A percentile compares a stretch with the other conserved stretches of the same genome.
phyloP scores from a whole-genome alignment of 2,888 invertebrate genomes.

The Panorpa germanica region DNA sequence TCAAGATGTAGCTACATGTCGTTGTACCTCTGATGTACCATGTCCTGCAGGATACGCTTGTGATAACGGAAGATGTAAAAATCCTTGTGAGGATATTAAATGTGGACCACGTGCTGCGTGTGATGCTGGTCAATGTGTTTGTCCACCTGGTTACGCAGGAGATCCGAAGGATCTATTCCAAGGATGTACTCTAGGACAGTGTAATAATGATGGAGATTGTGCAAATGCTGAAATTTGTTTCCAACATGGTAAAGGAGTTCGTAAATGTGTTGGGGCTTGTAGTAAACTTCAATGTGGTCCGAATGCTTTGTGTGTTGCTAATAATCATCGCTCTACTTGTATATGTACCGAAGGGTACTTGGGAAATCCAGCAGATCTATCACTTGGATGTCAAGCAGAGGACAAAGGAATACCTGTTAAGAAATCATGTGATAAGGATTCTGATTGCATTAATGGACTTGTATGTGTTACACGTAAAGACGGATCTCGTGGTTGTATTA shows the following conservation, averaged over 20 bases:
- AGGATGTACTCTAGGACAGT: constrained; percentile 62
- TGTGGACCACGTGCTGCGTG: constrained; percentile 74
- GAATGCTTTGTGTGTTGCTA: constrained; percentile 69
- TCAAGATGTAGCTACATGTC: constrained; percentile 45
- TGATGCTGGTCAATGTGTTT: constrained; percentile 59
- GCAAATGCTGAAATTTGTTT: constrained; percentile 73
- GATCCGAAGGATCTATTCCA: constrained; percentile 46
- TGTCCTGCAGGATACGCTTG: constrained; percentile 66
- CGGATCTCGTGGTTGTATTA: constrained; percentile 48
- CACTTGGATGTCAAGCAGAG: constrained; percentile 57
- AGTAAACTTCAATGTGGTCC: constrained; percentile 78
- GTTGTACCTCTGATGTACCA: constrained; percentile 46
- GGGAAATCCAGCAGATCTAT: constrained; percentile 67
- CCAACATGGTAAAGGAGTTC: constrained; percentile 54
- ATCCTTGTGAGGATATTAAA: constrained; percentile 51
- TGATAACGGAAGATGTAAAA: constrained; percentile 50
- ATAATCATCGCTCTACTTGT: constrained; percentile 70
- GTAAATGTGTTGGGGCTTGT: constrained; percentile 76
- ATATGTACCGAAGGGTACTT: constrained; percentile 66
- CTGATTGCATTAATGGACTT: constrained; percentile 51
- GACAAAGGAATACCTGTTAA: constrained; percentile 32
- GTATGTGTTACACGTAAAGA: constrained; percentile 46
- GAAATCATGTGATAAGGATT: constrained; percentile 43
- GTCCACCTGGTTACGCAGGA: constrained; percentile 59
- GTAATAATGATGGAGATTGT: constrained; percentile 66